phyloP scores from a whole-genome alignment of 1,140 invertebrate species.

The Ruditapes philippinarum region DNA sequence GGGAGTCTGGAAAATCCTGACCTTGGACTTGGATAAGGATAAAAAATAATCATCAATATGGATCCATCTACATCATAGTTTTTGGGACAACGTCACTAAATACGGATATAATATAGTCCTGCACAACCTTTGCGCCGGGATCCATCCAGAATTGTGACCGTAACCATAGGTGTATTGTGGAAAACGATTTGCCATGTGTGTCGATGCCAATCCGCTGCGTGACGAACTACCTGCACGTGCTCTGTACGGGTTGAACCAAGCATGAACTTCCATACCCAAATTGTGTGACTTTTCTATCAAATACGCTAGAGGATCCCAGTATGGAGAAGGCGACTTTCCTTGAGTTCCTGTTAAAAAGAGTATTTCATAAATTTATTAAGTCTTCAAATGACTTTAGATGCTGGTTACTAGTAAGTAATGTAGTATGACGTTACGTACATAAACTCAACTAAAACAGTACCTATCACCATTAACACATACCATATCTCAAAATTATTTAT shows the following conservation, averaged over 20 bases:
- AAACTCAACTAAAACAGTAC: not conserved
- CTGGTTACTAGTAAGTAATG: too few species aligned
- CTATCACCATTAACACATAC: too few species aligned
- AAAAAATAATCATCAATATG: constrained; percentile 86
- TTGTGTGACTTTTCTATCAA: constrained; percentile 76
- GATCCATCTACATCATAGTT: constrained; percentile 84
- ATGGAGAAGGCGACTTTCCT: constrained; percentile 78
- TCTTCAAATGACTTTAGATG: too few species aligned
- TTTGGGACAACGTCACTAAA: constrained; percentile 80
- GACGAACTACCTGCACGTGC: constrained; percentile 71
- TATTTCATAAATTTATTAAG: too few species aligned
- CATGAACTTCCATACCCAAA: constrained; percentile 83
- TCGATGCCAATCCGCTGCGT: constrained; percentile 74
- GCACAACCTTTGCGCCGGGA: constrained; percentile 78
- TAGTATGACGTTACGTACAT: too few species aligned
- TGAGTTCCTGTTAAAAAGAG: constrained; percentile 69
- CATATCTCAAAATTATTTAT: too few species aligned
- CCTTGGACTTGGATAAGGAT: constrained; percentile 83
- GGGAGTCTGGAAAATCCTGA: constrained; percentile 78
- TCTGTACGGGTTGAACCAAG: constrained; percentile 85
- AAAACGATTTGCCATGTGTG: constrained; percentile 80
- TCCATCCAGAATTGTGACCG: constrained; percentile 83
- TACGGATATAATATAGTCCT: constrained; percentile 72
- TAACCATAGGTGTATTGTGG: constrained; percentile 79
- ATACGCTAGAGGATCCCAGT: constrained; percentile 82